Percentiles rank a stretch among this genome's conserved stretches.
Evolutionary conservation across 2,888 invertebrate species (phyloP).

Genomic region (Chydorus sphaericus): DNA sequence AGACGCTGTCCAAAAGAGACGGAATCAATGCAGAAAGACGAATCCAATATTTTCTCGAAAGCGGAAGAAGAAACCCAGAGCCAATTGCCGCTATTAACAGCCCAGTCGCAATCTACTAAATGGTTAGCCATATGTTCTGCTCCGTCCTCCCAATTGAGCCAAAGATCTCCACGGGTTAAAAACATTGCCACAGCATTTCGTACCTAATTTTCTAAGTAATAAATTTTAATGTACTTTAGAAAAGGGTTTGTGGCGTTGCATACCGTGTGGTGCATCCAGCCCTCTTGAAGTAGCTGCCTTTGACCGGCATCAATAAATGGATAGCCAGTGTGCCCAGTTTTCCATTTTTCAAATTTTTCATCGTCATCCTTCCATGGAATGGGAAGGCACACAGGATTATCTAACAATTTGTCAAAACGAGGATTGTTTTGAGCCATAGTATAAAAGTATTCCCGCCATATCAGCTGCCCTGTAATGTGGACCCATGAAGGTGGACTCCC

Average conservation of each 20-base stretch:
- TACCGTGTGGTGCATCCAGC: too few relatives aligned
- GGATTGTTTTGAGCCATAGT: slow-evolving; percentile 60
- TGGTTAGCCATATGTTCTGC: slow-evolving; percentile 48
- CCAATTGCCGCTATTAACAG: slow-evolving; percentile 63
- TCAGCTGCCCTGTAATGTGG: slow-evolving; percentile 42
- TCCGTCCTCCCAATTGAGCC: slow-evolving; percentile 59
- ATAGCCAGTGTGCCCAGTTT: slow-evolving; percentile 47
- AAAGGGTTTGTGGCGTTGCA: too few relatives aligned
- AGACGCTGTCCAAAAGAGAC: slow-evolving; percentile 49
- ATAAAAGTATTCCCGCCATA: slow-evolving; percentile 65
- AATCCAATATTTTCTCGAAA: slow-evolving; percentile 53
- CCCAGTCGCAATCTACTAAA: slow-evolving; percentile 58
- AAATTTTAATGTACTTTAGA: too few relatives aligned
- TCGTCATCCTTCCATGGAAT: slow-evolving; percentile 48
- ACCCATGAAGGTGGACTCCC: slow-evolving; percentile 31
- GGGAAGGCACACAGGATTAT: slow-evolving; percentile 53
- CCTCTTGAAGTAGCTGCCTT: slow-evolving; percentile 40
- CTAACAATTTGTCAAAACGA: slow-evolving; percentile 48
- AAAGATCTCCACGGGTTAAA: slow-evolving; percentile 56
- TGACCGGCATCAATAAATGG: slow-evolving; percentile 60
- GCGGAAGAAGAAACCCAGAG: slow-evolving; percentile 66
- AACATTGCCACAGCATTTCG: slow-evolving; percentile 56
- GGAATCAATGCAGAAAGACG: slow-evolving; percentile 50
- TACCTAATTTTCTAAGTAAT: slow-evolving; percentile 50
- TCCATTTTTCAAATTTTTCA: slow-evolving; percentile 34